phyloP scores from a whole-genome alignment of 2,113 vertebrate species.

The Hippocampus abdominalis region DNA sequence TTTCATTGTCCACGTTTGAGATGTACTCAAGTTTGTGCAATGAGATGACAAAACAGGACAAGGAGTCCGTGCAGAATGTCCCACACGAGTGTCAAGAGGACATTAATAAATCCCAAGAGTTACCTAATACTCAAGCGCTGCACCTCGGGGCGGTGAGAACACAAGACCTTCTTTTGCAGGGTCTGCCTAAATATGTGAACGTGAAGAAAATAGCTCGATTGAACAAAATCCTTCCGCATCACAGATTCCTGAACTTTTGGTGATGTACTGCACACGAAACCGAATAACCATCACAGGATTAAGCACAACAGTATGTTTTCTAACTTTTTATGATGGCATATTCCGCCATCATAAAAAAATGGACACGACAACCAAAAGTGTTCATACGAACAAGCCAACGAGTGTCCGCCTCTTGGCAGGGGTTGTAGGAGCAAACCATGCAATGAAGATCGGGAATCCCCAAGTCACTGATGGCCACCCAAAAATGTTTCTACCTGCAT shows the following conservation, averaged over 20 bases:
- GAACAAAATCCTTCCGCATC: not conserved
- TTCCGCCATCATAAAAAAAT: no score
- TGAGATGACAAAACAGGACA: conserved; percentile 24
- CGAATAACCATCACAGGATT: not conserved
- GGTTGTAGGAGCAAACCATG: no score
- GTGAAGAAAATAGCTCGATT: conserved; percentile 16
- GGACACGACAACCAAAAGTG: no score
- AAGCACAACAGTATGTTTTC: not conserved
- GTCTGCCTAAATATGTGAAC: conserved; percentile 31
- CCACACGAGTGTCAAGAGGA: conserved; percentile 43
- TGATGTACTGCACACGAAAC: not conserved
- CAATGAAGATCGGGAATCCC: no score
- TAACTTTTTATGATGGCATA: not conserved
- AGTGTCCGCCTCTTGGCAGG: no score
- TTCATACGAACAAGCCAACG: no score
- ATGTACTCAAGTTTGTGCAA: not conserved
- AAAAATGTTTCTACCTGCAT: no score
- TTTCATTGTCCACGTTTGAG: not conserved
- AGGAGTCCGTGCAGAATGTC: conserved; percentile 41
- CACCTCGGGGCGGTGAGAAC: not conserved
- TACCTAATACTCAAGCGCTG: conserved; percentile 39
- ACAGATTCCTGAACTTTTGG: conserved; percentile 2
- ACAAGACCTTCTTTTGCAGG: conserved; percentile 45
- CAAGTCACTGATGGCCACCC: no score
- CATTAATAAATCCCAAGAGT: conserved; percentile 40